These are phyloP conservation scores for Pandion haliaetus DNA, from an alignment of 2,113 vertebrate species.

Conservation along the genomic window DNA sequence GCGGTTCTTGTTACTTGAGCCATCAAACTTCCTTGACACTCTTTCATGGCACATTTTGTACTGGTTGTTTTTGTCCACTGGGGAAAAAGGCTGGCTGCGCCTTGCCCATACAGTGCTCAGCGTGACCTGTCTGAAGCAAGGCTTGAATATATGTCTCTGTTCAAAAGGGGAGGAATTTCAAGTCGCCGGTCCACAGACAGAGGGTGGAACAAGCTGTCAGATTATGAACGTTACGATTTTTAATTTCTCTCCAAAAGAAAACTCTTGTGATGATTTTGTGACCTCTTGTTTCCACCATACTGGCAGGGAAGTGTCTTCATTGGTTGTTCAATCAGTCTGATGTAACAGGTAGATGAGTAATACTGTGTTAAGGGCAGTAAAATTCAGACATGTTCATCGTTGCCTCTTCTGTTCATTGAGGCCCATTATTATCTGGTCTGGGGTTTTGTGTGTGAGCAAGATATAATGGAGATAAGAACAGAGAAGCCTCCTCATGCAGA, in stretches of 20 bases:
- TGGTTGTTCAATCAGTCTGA: background rate
- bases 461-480: background rate
- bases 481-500: background rate
- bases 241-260: background rate
- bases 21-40: background rate
- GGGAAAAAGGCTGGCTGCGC: background rate
- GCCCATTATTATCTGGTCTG: background rate
- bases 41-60: background rate
- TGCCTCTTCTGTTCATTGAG: background rate
- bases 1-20: fast-evolving
- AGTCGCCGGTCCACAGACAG: background rate
- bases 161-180: background rate
- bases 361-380: background rate
- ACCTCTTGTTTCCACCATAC: background rate
- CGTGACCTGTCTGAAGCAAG: background rate
- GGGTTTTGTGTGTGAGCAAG: background rate
- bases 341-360: background rate
- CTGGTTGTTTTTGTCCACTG: background rate
- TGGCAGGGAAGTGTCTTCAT: background rate
- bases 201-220: background rate
- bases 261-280: background rate
- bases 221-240: background rate
- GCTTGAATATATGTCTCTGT: background rate
- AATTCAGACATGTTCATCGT: background rate
- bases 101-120: background rate